Conservation (phyloP, 2,888 invertebrate species). For the Limnephilus auricula region DNA sequence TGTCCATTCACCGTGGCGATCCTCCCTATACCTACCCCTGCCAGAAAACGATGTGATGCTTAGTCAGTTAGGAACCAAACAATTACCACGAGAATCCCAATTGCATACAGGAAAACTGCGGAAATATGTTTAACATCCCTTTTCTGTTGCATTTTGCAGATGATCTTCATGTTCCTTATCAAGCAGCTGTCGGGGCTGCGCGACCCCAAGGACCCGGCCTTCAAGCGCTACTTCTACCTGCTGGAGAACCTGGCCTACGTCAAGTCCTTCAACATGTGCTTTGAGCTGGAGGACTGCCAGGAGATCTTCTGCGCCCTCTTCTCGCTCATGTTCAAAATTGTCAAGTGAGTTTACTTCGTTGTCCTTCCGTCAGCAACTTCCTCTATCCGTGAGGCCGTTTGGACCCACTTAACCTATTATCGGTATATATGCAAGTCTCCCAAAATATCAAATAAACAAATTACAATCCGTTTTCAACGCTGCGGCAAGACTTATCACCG, state of each 20-base stretch:
- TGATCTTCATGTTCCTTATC: conserved; percentile 95
- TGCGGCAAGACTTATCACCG: too few relatives aligned
- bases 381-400: background rate
- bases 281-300: conserved; percentile 97
- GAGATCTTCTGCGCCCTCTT: conserved; percentile 97
- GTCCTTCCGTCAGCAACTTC: background rate
- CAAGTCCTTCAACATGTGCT: conserved; percentile 99
- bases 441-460: too few relatives aligned
- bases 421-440: too few relatives aligned
- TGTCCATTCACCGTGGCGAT: too few relatives aligned
- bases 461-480: too few relatives aligned
- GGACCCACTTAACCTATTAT: background rate
- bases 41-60: too few relatives aligned
- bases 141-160: conserved; percentile 73
- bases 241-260: conserved; percentile 98
- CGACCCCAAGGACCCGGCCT: conserved; percentile 97
- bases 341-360: conserved; percentile 84
- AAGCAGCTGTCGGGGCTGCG: conserved; percentile 94
- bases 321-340: conserved; percentile 95
- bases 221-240: conserved; percentile 97
- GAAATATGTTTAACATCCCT: background rate
- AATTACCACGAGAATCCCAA: too few relatives aligned
- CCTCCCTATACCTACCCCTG: too few relatives aligned
- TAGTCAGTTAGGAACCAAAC: too few relatives aligned
- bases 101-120: too few relatives aligned